A percentile compares a stretch with the other conserved stretches of the same genome.
Conservation (phyloP, 92 coral and sea anemone species). For the Galaxea fascicularis region DNA sequence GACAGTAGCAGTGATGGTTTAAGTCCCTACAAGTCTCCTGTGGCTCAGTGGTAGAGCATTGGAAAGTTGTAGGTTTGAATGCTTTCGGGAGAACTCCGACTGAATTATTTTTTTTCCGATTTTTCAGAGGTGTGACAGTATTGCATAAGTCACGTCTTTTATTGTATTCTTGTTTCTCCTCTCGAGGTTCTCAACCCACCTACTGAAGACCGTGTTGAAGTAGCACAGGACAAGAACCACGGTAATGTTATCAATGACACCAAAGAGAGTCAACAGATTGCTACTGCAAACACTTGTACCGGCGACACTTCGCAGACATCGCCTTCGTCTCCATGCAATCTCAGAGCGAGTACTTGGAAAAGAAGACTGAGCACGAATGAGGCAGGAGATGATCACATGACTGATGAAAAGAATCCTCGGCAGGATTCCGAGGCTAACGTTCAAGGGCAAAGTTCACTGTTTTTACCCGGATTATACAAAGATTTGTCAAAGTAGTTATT, state of each 20-base stretch:
- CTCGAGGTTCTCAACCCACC: conserved; percentile 34
- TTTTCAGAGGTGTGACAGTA: too few species aligned
- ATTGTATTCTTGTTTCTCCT: not conserved
- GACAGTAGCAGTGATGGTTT: too few species aligned
- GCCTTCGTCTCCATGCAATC: conserved; percentile 49
- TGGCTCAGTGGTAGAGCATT: too few species aligned
- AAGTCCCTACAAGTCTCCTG: too few species aligned
- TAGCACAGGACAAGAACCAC: conserved; percentile 5
- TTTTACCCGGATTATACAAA: conserved; percentile 33
- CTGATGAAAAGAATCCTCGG: conserved; percentile 19
- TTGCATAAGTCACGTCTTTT: too few species aligned
- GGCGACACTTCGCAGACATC: not conserved
- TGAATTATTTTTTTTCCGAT: too few species aligned
- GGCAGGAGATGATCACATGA: not conserved
- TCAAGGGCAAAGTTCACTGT: not conserved
- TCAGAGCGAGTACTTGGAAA: conserved; percentile 53
- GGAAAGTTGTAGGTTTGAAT: too few species aligned
- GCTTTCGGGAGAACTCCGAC: too few species aligned
- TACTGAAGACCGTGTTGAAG: conserved; percentile 2
- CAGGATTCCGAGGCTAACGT: conserved; percentile 1
- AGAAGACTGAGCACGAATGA: conserved; percentile 32
- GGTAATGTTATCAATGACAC: not conserved
- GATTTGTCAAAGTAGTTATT: conserved; percentile 7
- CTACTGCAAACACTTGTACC: not conserved
- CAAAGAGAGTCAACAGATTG: not conserved